These are phyloP conservation scores for Deladenus siricidicola DNA, from an alignment of 2,888 invertebrate genomes.

Conservation along the genomic window DNA sequence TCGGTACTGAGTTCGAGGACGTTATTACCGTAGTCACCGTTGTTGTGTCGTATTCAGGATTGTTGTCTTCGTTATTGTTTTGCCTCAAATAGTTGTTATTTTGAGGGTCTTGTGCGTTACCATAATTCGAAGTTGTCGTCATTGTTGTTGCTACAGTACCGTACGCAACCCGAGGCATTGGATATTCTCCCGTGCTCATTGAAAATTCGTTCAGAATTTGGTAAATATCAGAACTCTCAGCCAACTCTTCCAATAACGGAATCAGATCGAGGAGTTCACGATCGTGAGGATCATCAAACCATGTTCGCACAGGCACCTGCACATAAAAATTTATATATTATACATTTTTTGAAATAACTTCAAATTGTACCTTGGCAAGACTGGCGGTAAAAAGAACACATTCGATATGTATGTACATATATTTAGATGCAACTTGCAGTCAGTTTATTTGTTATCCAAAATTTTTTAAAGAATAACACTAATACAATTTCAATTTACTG, in stretches of 20 bases:
- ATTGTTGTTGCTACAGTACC: not conserved
- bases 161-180: too few species aligned
- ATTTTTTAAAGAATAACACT: too few species aligned
- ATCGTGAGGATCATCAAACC: slow-evolving; percentile 99
- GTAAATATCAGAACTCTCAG: slow-evolving; percentile 79
- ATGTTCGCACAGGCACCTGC: slow-evolving; percentile 88
- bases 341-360: slow-evolving; percentile 1
- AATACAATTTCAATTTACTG: too few species aligned
- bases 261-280: slow-evolving; percentile 90
- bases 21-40: too few species aligned
- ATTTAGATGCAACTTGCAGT: too few species aligned
- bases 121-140: not conserved
- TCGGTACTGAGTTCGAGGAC: too few species aligned
- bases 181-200: too few species aligned
- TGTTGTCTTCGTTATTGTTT: too few species aligned
- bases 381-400: slow-evolving; percentile 98
- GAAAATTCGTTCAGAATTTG: too few species aligned
- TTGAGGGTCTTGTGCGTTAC: too few species aligned
- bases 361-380: slow-evolving; percentile 69
- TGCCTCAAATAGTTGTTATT: not conserved
- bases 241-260: slow-evolving; percentile 92
- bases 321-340: slow-evolving; percentile 10
- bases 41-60: too few species aligned
- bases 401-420: slow-evolving; percentile 92
- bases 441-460: too few species aligned